These are phyloP conservation scores for Clarias fuscus DNA, from an alignment of 2,797 vertebrate genomes.

Conservation along the genomic window DNA sequence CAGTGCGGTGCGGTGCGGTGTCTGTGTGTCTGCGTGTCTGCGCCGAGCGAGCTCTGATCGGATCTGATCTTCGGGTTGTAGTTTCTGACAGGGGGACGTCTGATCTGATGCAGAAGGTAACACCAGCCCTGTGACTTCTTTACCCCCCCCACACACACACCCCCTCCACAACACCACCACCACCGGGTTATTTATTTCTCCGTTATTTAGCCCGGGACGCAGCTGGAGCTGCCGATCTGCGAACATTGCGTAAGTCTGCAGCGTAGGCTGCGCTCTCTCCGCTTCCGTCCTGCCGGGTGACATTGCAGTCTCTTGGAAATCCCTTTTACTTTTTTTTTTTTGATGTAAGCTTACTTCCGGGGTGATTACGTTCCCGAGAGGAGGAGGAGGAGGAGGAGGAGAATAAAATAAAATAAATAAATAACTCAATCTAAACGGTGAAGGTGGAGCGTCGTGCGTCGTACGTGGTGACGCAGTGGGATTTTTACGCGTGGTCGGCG, in stretches of 20 bases:
- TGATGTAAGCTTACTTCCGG: conserved; percentile 57
- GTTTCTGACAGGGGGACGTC: not conserved
- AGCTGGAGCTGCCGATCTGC: conserved; percentile 49
- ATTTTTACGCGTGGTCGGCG: conserved; percentile 82
- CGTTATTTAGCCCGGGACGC: conserved; percentile 19
- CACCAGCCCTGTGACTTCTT: too few species aligned
- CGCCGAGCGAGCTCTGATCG: conserved; percentile 49
- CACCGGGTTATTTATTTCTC: not conserved
- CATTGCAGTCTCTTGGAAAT: conserved; percentile 72
- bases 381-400: not conserved
- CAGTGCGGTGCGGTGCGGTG: conserved; percentile 61
- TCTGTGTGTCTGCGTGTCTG: conserved; percentile 65
- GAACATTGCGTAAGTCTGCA: conserved; percentile 63
- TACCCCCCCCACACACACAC: too few species aligned
- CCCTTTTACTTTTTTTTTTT: conserved; percentile 18
- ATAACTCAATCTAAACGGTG: conserved; percentile 49
- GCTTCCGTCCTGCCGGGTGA: conserved; percentile 63
- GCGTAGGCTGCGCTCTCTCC: conserved; percentile 67
- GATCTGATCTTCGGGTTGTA: not conserved
- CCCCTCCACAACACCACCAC: too few species aligned
- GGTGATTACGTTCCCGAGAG: conserved; percentile 62
- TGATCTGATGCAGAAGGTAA: not conserved
- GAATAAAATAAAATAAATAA: not conserved
- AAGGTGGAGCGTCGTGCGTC: conserved; percentile 81
- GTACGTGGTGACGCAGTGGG: conserved; percentile 82